phyloP scores from a whole-genome alignment of 2,113 vertebrate species.

The Lepisosteus oculatus region DNA sequence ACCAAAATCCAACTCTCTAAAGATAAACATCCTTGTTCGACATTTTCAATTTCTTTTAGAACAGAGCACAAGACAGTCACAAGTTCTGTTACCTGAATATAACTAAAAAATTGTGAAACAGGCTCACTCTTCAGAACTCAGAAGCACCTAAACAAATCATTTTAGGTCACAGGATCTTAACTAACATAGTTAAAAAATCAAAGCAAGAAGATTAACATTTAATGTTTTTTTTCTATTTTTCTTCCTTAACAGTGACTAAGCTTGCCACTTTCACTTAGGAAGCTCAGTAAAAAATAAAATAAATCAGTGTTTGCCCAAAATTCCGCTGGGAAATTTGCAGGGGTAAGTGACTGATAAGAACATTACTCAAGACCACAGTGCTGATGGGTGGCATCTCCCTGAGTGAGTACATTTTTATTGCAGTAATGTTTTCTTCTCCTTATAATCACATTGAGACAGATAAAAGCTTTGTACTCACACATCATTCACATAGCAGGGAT shows the following conservation, averaged over 20 bases:
- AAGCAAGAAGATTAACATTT: slow-evolving; percentile 16
- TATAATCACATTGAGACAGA: slow-evolving; percentile 25
- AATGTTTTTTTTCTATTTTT: slow-evolving; percentile 16
- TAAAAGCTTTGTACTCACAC: slow-evolving; percentile 68
- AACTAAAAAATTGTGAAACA: too few relatives aligned
- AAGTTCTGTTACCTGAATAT: too few relatives aligned
- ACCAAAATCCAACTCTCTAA: too few relatives aligned
- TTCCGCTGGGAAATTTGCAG: slow-evolving; percentile 36
- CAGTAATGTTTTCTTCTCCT: slow-evolving; percentile 22
- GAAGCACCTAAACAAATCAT: too few relatives aligned
- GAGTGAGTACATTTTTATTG: slow-evolving; percentile 29
- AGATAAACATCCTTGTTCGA: too few relatives aligned
- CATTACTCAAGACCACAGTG: slow-evolving; percentile 22
- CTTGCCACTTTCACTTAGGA: neutral
- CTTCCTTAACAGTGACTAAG: slow-evolving; percentile 9
- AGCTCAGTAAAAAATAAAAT: slow-evolving; percentile 23
- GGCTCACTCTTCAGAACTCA: too few relatives aligned
- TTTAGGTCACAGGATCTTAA: neutral
- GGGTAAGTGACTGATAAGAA: slow-evolving; percentile 31
- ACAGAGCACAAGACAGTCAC: too few relatives aligned
- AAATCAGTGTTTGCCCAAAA: slow-evolving; percentile 14
- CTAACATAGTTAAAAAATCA: slow-evolving; percentile 9
- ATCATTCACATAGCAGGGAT: slow-evolving; percentile 90
- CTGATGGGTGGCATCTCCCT: slow-evolving; percentile 29
- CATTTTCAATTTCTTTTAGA: too few relatives aligned